phyloP scores from a whole-genome alignment of 2,113 vertebrate genomes.

The Callospermophilus lateralis region DNA sequence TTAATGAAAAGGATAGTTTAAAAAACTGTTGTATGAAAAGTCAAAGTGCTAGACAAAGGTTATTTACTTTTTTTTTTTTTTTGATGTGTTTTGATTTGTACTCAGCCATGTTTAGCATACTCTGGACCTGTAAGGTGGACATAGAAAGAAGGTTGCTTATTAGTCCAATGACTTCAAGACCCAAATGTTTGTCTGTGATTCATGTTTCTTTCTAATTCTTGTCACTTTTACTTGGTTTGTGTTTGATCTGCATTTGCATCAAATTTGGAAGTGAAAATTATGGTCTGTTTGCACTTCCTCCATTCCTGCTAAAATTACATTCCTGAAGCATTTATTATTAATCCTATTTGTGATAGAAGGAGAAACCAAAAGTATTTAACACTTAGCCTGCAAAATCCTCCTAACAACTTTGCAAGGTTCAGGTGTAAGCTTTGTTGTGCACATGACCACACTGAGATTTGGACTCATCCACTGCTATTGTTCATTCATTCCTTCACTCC shows the following conservation, averaged over 20 bases:
- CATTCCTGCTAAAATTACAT: neutral
- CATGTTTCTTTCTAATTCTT: conserved; percentile 6
- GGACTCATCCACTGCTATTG: neutral
- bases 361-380: neutral
- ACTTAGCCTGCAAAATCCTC: neutral
- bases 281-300: neutral
- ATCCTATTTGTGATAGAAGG: neutral
- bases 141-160: neutral
- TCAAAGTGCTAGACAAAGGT: neutral
- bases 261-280: conserved; percentile 54
- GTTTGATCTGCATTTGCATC: conserved; percentile 47
- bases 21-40: neutral
- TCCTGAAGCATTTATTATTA: conserved; percentile 13
- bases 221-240: neutral
- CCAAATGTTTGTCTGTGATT: neutral
- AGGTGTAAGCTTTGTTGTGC: neutral
- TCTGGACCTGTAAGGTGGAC: neutral
- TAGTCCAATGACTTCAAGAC: neutral
- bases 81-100: neutral
- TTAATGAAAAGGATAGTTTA: neutral
- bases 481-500: neutral
- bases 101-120: neutral
- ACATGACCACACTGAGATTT: neutral
- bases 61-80: neutral
- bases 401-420: neutral